Percentiles rank a stretch among this genome's conserved stretches.
These are phyloP conservation scores for Choloepus didactylus DNA, from an alignment of 2,797 vertebrate genomes.

Conservation along the genomic window DNA sequence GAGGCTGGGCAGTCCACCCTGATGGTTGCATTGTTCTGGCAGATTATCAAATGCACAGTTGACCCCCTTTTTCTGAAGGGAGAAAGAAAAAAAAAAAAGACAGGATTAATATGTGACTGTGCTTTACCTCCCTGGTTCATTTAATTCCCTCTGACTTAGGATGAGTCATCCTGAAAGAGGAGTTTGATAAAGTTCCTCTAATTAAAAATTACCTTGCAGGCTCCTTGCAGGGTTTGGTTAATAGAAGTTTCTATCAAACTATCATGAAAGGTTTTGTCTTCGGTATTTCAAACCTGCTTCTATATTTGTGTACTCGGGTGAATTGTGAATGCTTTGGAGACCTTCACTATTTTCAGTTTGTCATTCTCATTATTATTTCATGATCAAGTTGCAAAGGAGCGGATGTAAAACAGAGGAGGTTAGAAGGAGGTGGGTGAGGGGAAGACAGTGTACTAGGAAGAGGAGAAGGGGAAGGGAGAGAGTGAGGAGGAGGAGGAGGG, in stretches of 20 bases:
- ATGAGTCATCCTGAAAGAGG: background rate
- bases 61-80: background rate
- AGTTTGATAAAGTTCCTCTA: conserved; percentile 51
- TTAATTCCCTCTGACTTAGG: conserved; percentile 6
- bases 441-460: background rate
- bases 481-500: rapidly evolving
- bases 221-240: conserved; percentile 47
- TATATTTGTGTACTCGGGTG: background rate
- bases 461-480: background rate
- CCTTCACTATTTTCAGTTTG: background rate
- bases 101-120: background rate
- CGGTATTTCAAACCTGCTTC: background rate
- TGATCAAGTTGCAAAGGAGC: background rate
- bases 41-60: background rate
- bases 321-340: conserved; percentile 7
- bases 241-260: conserved; percentile 45
- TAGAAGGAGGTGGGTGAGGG: background rate
- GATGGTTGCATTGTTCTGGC: too few species aligned
- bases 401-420: background rate
- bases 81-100: background rate
- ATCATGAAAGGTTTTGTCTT: background rate
- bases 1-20: too few species aligned
- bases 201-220: conserved; percentile 34
- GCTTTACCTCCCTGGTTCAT: background rate
- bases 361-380: conserved; percentile 29